phyloP scores from a whole-genome alignment of 1,140 invertebrate species.

The Colletes gigas region DNA sequence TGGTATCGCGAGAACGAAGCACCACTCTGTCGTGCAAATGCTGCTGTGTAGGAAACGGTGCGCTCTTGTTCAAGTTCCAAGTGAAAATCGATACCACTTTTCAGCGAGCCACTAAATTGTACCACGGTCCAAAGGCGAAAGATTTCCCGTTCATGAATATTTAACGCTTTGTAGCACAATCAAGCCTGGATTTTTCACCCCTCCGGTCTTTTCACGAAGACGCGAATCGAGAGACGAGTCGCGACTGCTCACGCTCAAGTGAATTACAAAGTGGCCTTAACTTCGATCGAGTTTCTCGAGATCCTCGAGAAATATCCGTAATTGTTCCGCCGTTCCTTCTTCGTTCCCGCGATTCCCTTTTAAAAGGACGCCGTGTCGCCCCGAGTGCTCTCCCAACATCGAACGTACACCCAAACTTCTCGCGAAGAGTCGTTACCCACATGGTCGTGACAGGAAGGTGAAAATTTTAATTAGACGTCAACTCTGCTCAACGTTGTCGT shows the following conservation, averaged over 20 bases:
- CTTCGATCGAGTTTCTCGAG: constrained; percentile 35
- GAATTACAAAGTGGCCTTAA: constrained; percentile 38
- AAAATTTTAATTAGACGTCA: too few species aligned
- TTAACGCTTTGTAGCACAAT: constrained; percentile 40
- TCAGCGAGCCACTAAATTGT: constrained; percentile 16
- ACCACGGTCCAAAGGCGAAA: constrained; percentile 19
- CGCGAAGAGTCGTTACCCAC: too few species aligned
- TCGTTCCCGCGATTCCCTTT: neutral
- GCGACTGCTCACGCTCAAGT: constrained; percentile 32
- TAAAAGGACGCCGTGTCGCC: constrained; percentile 5
- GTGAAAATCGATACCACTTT: constrained; percentile 39
- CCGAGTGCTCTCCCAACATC: constrained; percentile 1
- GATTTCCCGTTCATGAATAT: constrained; percentile 48
- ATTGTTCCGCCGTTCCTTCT: constrained; percentile 12
- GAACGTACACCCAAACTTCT: too few species aligned
- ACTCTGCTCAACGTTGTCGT: too few species aligned
- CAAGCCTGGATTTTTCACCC: constrained; percentile 2
- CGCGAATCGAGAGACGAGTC: neutral
- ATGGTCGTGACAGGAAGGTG: too few species aligned
- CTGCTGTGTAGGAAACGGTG: neutral
- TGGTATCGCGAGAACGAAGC: neutral
- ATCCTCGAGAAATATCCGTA: constrained; percentile 13
- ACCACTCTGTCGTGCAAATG: neutral
- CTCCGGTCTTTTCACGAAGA: neutral
- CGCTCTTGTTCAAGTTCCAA: constrained; percentile 14